Evolutionary conservation across 2,888 invertebrate genomes (phyloP), one percentile per base, ranked within the genome.

Genomic region (Drosophila merina): DNA sequence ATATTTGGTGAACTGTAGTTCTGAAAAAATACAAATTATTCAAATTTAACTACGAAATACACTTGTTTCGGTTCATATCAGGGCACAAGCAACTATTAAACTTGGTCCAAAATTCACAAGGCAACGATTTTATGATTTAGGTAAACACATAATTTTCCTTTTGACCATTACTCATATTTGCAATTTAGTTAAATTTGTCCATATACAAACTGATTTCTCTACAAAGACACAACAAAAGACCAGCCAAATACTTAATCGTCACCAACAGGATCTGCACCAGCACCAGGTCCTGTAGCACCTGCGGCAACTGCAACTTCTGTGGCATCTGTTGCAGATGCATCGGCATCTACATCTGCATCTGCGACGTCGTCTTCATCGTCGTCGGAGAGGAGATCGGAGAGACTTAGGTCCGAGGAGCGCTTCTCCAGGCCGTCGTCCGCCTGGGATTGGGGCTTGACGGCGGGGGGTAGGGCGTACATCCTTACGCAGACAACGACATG

Each of bases 391-490:
- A 82, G 63, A 3, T 82, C 82, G 8, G 85, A 66, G 9, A 82
- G 60, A 38, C 82, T 82, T 1, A 85, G 51, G n/a, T 82, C 82
- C 7, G 82, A 82, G 14, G 82, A 82, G 6, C 63, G 59, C 26
- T 72, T 76, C 44, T 81, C 85, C 3, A 77, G 72, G 12, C 51
- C 57, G 5, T 67, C 45, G 6, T 26, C 55, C 33, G 20, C 38
- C 6, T 58, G 55, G 3, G 48, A 42, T 7, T 42, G 56, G 7
- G 50, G 54, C 7, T 51, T 26, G 2, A 54, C 4, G 8, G 67
- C 70, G 55, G 74, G 49, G n/a, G 83, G 86, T 5, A 72, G 42
- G 12, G 83, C 83, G 51, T 86, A 83, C 76, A 74, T 74, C 9
- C 45, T 71, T 0, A 85, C 51, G 50, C 76, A 83, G 54, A 75